Evolutionary conservation across 1,140 invertebrate genomes (phyloP), one percentile per base, ranked within the genome.

Genomic region (Drosophila aff.): DNA sequence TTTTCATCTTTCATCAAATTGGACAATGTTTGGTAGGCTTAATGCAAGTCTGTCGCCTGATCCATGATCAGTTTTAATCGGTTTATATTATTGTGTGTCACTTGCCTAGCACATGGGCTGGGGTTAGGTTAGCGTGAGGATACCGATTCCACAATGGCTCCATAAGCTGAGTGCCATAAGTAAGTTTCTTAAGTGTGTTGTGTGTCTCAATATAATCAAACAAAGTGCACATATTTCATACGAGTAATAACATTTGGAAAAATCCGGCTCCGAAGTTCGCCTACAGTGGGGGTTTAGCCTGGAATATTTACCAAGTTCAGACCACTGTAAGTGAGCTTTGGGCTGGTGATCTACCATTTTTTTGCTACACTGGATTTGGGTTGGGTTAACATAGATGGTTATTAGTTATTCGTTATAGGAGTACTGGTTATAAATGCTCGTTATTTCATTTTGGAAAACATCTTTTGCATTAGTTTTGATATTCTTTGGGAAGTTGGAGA

Each of bases 221-320:
- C 80, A 89, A 87, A 75, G 84, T 87, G 84, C 83, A 83, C 73
- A 83, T 83, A 78, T 80, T 75, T 87, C 77, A 83, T 87, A 81
- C 67, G 67, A 74, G 55, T 61, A 65, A 78, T 89, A 87, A 89
- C 83, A 89, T 86, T 82, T 64, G 50, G 55, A 50, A 18, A 18
- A 63, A 40, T 49, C 47, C 38, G 71, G 50, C 38, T 21, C 49
- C 43, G 23, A 43, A 58, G 47, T 10, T 63, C 66, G 33, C 36
- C 68, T 43, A 81, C 46, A 66, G 62, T 21, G 63, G 21, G 47
- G 13, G n/a, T 50, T 47, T 43, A 41, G 46, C 21, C 23, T 10
- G 6, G 13, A n/a, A 55, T 44, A 65, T 50, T 36, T 31, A 61
- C 41, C 64, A 62, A n/a, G 40, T n/a, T 66, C 47, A 31, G 47